Conservation (phyloP, 1,140 invertebrate genomes). For the Drosophila nasuta region DNA sequence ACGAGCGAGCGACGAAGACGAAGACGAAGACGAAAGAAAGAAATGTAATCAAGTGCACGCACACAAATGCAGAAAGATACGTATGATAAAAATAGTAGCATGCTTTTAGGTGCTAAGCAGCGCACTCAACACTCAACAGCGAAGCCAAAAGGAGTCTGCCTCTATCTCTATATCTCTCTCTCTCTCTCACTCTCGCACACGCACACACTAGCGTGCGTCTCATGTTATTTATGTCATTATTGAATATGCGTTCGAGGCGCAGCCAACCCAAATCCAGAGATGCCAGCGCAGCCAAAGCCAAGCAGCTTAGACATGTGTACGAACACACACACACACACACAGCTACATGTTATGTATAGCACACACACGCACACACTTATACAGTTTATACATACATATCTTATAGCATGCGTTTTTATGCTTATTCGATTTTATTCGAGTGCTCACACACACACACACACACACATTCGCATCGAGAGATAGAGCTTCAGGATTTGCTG, state of each 20-base stretch:
- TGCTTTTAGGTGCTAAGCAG: conserved; percentile 83
- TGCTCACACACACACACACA: conserved; percentile 54
- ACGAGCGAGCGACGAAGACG: conserved; percentile 5
- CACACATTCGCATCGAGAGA: conserved; percentile 46
- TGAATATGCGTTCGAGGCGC: conserved; percentile 80
- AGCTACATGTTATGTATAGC: conserved; percentile 6
- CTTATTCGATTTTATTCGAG: conserved; percentile 82
- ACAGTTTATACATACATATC: conserved; percentile 35
- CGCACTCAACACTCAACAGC: conserved; percentile 61
- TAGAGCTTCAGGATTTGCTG: conserved; percentile 77
- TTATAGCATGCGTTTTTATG: conserved; percentile 78
- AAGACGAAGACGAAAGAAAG: conserved; percentile 31
- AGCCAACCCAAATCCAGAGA: conserved; percentile 58
- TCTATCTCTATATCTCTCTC: neutral
- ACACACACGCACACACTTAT: conserved; percentile 19
- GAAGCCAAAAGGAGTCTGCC: conserved; percentile 2
- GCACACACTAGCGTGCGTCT: conserved; percentile 27
- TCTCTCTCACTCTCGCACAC: neutral
- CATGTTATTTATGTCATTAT: conserved; percentile 78
- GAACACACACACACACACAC: conserved; percentile 43
- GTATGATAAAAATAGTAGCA: conserved; percentile 64
- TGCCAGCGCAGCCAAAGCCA: conserved; percentile 20
- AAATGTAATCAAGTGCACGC: conserved; percentile 77
- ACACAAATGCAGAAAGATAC: conserved; percentile 39
- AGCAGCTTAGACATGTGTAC: conserved; percentile 64